These are phyloP conservation scores for Pyrrhopygopsis socrates DNA, from an alignment of 2,888 invertebrate genomes.

Conservation along the genomic window DNA sequence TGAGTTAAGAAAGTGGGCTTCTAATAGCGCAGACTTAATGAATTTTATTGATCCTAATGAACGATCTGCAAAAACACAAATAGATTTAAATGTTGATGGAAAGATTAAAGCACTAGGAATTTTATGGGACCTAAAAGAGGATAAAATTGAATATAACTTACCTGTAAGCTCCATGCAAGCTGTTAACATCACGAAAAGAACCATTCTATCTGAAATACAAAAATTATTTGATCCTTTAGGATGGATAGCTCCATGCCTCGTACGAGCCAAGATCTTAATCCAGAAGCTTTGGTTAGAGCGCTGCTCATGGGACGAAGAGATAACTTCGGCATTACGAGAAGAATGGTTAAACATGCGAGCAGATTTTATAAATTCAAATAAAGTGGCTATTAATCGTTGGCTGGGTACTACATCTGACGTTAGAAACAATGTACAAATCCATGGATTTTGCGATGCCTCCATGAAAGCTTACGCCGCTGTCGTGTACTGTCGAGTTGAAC, in stretches of 20 bases:
- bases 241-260: conserved; percentile 61
- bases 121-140: conserved; percentile 2
- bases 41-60: background rate
- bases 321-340: background rate
- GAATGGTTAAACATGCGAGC: conserved; percentile 9
- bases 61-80: conserved; percentile 2
- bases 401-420: background rate
- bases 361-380: background rate
- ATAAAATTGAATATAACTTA: conserved; percentile 8
- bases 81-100: conserved; percentile 22
- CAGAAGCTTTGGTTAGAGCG: conserved; percentile 12
- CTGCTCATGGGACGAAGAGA: background rate
- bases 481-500: conserved; percentile 53
- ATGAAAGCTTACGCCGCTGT: conserved; percentile 49
- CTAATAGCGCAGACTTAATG: conserved; percentile 8
- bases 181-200: conserved; percentile 37
- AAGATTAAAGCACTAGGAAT: conserved; percentile 8
- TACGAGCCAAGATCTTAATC: conserved; percentile 53
- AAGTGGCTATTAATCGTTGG: background rate
- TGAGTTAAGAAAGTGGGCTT: conserved; percentile 19
- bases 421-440: conserved; percentile 41
- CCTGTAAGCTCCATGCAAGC: background rate
- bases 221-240: conserved; percentile 70
- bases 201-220: conserved; percentile 63
- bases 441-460: conserved; percentile 63